Evolutionary conservation across 2,888 invertebrate genomes (phyloP).

Genomic region (Kuschelorhynchus macadamiae): DNA sequence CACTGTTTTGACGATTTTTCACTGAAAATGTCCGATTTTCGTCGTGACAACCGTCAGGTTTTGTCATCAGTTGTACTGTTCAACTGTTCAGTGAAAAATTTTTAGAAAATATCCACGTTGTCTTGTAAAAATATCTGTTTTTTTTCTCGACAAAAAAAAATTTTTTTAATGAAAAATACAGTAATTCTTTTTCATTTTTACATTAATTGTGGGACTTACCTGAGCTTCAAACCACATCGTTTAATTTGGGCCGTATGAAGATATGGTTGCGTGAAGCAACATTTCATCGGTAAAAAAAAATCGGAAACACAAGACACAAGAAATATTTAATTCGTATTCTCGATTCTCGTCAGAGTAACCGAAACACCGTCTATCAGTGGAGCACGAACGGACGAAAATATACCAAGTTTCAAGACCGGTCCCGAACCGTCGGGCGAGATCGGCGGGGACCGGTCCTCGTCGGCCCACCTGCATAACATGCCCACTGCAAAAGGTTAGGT

Average conservation of each 20-base stretch:
- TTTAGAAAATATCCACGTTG: constrained; percentile 1
- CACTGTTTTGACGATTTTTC: constrained; percentile 56
- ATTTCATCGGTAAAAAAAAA: constrained; percentile 61
- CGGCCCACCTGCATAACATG: constrained; percentile 72
- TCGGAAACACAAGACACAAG: constrained; percentile 50
- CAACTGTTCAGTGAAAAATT: constrained; percentile 1
- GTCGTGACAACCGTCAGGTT: constrained; percentile 24
- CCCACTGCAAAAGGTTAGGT: constrained; percentile 66
- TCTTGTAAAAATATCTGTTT: constrained; percentile 7
- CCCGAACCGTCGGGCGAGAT: constrained; percentile 61
- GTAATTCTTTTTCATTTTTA: constrained; percentile 1
- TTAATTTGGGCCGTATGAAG: constrained; percentile 62
- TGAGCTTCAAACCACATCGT: constrained; percentile 70
- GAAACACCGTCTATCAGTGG: constrained; percentile 53
- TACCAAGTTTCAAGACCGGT: constrained; percentile 66
- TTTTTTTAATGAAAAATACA: constrained; percentile 5
- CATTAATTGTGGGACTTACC: constrained; percentile 59
- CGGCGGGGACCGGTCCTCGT: constrained; percentile 64
- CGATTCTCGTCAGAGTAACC: constrained; percentile 45
- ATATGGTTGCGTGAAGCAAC: constrained; percentile 68
- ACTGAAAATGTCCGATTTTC: constrained; percentile 56
- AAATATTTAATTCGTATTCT: constrained; percentile 21
- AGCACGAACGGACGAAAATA: constrained; percentile 56
- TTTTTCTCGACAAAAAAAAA: constrained; percentile 3
- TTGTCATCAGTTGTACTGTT: constrained; percentile 11